These are phyloP conservation scores for Agraylea sexmaculata DNA, from an alignment of 1,140 invertebrate genomes.

Conservation along the genomic window DNA sequence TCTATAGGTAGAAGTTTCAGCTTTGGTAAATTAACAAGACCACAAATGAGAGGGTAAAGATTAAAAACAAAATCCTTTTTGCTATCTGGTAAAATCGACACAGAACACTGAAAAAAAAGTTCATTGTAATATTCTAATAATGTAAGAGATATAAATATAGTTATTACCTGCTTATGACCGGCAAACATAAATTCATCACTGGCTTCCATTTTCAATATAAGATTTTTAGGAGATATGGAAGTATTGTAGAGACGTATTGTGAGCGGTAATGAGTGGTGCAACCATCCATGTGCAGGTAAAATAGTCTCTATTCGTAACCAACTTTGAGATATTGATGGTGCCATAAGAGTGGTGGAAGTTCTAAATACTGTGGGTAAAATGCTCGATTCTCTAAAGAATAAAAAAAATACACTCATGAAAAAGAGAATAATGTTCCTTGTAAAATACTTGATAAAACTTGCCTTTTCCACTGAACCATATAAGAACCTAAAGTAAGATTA, in stretches of 20 bases:
- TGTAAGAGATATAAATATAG: conserved; percentile 1
- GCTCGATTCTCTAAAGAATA: conserved; percentile 13
- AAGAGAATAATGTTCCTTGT: no score
- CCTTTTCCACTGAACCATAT: conserved; percentile 66
- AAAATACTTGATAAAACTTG: conserved; percentile 36
- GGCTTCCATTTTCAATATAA: conserved; percentile 64
- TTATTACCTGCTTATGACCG: conserved; percentile 69
- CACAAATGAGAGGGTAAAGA: conserved; percentile 59
- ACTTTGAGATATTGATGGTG: conserved; percentile 49
- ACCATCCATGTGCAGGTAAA: conserved; percentile 60
- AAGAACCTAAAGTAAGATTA: conserved; percentile 52
- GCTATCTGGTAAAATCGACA: conserved; percentile 52
- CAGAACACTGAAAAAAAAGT: conserved; percentile 40
- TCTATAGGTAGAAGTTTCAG: conserved; percentile 46
- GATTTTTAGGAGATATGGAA: conserved; percentile 55
- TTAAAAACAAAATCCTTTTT: conserved; percentile 53
- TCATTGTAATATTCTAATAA: conserved; percentile 5
- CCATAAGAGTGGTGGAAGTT: conserved; percentile 39
- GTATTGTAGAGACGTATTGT: conserved; percentile 63
- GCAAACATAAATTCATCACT: conserved; percentile 84
- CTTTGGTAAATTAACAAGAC: conserved; percentile 54
- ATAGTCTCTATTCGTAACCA: conserved; percentile 59
- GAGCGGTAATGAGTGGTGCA: conserved; percentile 55
- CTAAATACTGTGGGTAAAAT: conserved; percentile 7
- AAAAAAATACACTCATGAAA: conserved; percentile 1